Evolutionary conservation across 2,888 invertebrate genomes (phyloP), one percentile per base, ranked within the genome.

Genomic region (Plagodis dolabraria): DNA sequence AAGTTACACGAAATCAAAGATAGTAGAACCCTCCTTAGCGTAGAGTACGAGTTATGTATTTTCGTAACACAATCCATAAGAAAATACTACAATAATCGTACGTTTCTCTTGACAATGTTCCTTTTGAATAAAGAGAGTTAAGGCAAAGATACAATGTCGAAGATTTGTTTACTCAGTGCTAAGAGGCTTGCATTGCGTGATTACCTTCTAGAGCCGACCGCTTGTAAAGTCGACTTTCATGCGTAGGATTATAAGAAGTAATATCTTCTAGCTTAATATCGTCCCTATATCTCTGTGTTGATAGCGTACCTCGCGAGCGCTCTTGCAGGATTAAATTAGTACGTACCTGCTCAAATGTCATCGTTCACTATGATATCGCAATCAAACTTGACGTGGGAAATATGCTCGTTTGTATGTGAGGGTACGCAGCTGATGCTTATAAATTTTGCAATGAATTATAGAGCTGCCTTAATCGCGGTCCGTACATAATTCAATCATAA

Each of bases 321-420:
- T 80, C 77, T 81, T 78, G 80, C 77, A 77, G 75, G 75, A 76
- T 80, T 86, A 89, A 87, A 89, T 90, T 86, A 88, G 87, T 85
- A 81, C 81, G 79, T 83, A 85, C 22, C 22, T 22, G 22, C 85
- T 85, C 83, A 84, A 87, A 87, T 87, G 86, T 87, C 89, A 87
- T 89, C 87, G 84, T 83, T 86, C 82, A 87, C 84, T 85, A 87
- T 88, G 86, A 92, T 88, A 90, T 88, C 83, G 85, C 87, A 88
- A 89, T 91, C 89, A 89, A 89, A 88, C 85, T 82, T 86, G 88
- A 91, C 90, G 83, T 92, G 91, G 89, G 92, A 92, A 92, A 89
- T 89, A 87, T 85, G 84, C 87, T 90, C 86, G 86, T 92, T 92
- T 92, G 89, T 85, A 78, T 80, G 80, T 79, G 79, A 79, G 76